Evolutionary conservation across 2,113 vertebrate genomes (phyloP), one percentile per base, ranked within the genome.

Genomic region (Numenius arquata): DNA sequence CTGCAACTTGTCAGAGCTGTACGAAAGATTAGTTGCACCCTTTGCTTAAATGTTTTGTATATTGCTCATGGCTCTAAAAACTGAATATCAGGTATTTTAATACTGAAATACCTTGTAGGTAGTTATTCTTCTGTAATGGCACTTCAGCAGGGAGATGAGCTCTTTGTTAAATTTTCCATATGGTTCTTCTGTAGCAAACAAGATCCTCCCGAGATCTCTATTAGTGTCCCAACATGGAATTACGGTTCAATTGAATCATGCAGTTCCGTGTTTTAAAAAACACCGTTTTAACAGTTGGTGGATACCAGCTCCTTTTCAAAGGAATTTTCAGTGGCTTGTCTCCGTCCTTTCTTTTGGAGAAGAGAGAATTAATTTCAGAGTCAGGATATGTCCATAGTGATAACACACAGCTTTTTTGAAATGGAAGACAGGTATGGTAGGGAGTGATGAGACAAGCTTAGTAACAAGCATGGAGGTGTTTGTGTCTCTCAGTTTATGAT

Each of bases 1-100:
- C 94, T 97, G 93, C 96, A 97, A 93, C 95, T 98, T 98, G 97
- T 97, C 96, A 98, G 97, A 97, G 96, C 96, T 88, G 53, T 95
- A 93, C 93, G 91, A 93, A 97, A 98, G 96, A 98, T 98, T 93
- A 97, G 88, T 90, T 93, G 93, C 90, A 96, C 75, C 89, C 82
- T 97, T 97, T 95, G 93, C 94, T 98, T 90, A 96, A 97, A 92
- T 96, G 76, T 96, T 98, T 97, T 93, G 89, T 94, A 92, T 96
- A 96, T 96, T 97, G 73, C 97, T 98, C 71, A 85, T 90, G 89
- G 73, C 80, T 95, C 95, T 96, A 94, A 97, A 93, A 98, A 87
- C 77, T 97, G 97, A 97, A 98, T 97, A 96, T 96, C 59, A 89
- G 90, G 82, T 97, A 94, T 94, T 97, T 94, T 92, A 96, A 53